These are phyloP conservation scores for Paramormyrops hopkinsi DNA, from an alignment of 2,797 vertebrate genomes.

Conservation along the genomic window DNA sequence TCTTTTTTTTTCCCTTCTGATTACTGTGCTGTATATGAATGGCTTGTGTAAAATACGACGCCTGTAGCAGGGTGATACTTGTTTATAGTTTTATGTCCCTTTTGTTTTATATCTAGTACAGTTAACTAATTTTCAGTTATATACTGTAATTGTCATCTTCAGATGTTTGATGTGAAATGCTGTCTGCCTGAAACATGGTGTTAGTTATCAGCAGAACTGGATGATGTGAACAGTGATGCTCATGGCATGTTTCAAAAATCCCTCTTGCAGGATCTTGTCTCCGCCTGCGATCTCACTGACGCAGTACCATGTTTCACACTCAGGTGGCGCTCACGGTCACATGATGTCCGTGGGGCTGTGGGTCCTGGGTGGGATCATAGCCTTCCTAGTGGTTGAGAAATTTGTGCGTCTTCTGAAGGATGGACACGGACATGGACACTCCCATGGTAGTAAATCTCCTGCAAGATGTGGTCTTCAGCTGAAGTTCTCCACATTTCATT, in stretches of 20 bases:
- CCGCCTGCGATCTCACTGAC: neutral
- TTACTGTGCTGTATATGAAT: neutral
- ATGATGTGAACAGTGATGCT: neutral
- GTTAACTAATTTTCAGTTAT: neutral
- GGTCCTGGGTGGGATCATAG: constrained; percentile 82
- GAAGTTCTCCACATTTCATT: neutral
- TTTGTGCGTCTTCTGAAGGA: constrained; percentile 84
- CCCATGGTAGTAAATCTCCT: constrained; percentile 41
- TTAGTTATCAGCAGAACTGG: neutral
- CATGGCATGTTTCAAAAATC: neutral
- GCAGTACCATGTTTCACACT: neutral
- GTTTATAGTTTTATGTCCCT: neutral
- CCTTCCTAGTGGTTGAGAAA: constrained; percentile 85
- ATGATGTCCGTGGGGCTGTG: constrained; percentile 84
- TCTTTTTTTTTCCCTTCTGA: neutral
- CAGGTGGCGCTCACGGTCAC: constrained; percentile 70
- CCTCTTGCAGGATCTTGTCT: neutral
- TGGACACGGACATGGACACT: constrained; percentile 58
- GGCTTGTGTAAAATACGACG: neutral
- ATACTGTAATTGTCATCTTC: neutral
- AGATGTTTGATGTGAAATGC: neutral
- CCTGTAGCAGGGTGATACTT: neutral
- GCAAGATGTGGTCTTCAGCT: neutral
- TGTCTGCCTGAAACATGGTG: neutral
- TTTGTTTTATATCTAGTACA: neutral